These are phyloP conservation scores for Nemotelus nigrinus DNA, from an alignment of 2,888 invertebrate species.

Conservation along the genomic window DNA sequence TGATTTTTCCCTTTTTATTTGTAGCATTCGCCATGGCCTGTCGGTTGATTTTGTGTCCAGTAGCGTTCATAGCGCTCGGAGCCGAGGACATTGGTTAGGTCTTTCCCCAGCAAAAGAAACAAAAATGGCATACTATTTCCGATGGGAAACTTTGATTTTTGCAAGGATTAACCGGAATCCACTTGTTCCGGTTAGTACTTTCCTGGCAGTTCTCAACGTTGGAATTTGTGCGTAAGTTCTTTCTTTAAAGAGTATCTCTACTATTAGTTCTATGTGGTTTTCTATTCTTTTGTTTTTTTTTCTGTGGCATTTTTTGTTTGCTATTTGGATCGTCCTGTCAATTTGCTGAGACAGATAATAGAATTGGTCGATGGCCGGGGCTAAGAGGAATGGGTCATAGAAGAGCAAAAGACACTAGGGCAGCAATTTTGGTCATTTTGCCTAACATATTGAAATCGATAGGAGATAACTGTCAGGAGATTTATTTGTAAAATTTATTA, in stretches of 20 bases:
- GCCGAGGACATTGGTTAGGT: background rate
- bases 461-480: slow-evolving; percentile 36
- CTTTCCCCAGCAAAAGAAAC: background rate
- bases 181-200: slow-evolving; percentile 28
- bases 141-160: slow-evolving; percentile 35
- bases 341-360: background rate
- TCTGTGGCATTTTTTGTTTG: background rate
- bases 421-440: slow-evolving; percentile 27
- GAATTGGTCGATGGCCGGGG: background rate
- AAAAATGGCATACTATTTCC: background rate
- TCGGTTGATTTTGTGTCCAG: background rate
- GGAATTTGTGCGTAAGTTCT: slow-evolving; percentile 28
- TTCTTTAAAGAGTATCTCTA: background rate
- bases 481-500: slow-evolving; percentile 35
- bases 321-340: background rate
- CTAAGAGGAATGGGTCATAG: background rate
- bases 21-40: background rate
- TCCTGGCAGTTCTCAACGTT: background rate
- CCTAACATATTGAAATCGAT: slow-evolving; percentile 32
- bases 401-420: background rate
- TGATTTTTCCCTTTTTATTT: background rate
- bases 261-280: slow-evolving; percentile 3
- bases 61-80: background rate
- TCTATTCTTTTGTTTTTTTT: background rate
- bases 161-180: slow-evolving; percentile 33